phyloP scores from a whole-genome alignment of 2,797 vertebrate genomes.

The Brotula barbata region DNA sequence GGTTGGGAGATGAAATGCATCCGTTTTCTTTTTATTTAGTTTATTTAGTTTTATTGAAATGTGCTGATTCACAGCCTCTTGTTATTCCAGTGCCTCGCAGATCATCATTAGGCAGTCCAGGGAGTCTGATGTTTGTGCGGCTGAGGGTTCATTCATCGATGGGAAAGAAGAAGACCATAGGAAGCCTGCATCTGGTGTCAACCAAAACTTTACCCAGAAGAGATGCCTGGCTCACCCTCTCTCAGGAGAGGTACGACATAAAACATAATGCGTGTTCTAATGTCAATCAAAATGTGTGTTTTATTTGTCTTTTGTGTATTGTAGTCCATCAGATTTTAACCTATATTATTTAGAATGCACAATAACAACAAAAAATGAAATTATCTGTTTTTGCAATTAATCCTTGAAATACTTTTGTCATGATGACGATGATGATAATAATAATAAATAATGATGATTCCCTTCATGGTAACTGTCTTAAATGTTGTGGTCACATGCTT shows the following conservation, averaged over 20 bases:
- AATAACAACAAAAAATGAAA: too few species aligned
- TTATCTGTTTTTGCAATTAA: too few species aligned
- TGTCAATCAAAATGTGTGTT: too few species aligned
- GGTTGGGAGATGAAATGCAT: slow-evolving; percentile 43
- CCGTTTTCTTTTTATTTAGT: not conserved
- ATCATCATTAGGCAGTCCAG: slow-evolving; percentile 41
- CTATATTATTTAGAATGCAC: too few species aligned
- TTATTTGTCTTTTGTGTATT: too few species aligned
- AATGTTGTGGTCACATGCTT: slow-evolving; percentile 20
- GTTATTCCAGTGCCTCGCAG: slow-evolving; percentile 50
- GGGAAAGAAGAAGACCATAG: slow-evolving; percentile 59
- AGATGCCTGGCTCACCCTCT: slow-evolving; percentile 80
- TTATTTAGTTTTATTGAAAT: not conserved
- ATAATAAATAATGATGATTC: too few species aligned
- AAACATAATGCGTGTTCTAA: not conserved
- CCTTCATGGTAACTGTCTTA: too few species aligned
- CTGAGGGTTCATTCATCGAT: slow-evolving; percentile 72
- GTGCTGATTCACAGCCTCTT: not conserved
- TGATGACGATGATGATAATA: too few species aligned
- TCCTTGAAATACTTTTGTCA: too few species aligned
- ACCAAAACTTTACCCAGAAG: slow-evolving; percentile 48
- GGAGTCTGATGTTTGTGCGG: slow-evolving; percentile 78
- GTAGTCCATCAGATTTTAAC: too few species aligned
- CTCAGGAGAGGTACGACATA: slow-evolving; percentile 75
- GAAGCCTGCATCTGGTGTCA: slow-evolving; percentile 54